A percentile compares a stretch with the other conserved stretches of the same genome.
phyloP scores from a whole-genome alignment of 2,113 vertebrate genomes.

The Pterocles gutturalis region DNA sequence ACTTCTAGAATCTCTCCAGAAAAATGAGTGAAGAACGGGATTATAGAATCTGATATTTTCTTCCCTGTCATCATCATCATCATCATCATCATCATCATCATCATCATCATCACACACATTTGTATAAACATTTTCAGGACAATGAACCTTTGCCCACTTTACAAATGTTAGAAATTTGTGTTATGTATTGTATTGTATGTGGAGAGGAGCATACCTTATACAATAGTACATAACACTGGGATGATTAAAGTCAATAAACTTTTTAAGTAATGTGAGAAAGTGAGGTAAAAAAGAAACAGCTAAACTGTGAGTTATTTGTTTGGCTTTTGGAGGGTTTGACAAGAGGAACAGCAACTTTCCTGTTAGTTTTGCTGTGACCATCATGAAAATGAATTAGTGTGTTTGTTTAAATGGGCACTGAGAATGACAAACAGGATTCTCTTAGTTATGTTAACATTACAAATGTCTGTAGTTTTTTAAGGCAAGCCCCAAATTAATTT shows the following conservation, averaged over 20 bases:
- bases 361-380: background rate
- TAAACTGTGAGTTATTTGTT: background rate
- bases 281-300: background rate
- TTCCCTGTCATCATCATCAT: background rate
- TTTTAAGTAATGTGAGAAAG: background rate
- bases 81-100: background rate
- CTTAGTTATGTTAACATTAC: background rate
- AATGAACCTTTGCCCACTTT: background rate
- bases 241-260: background rate
- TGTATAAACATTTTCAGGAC: background rate
- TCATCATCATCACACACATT: background rate
- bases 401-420: background rate
- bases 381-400: slow-evolving; percentile 1
- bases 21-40: background rate
- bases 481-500: background rate
- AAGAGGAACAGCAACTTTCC: background rate
- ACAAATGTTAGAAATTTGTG: background rate
- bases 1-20: background rate
- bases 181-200: rapidly evolving
- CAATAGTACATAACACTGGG: background rate
- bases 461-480: background rate
- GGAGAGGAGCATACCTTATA: background rate
- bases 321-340: background rate
- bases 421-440: background rate
- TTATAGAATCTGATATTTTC: background rate